Percentiles rank a stretch among this genome's conserved stretches.
These are phyloP conservation scores for Napeogenes inachia DNA, from an alignment of 2,888 invertebrate species.

Conservation along the genomic window DNA sequence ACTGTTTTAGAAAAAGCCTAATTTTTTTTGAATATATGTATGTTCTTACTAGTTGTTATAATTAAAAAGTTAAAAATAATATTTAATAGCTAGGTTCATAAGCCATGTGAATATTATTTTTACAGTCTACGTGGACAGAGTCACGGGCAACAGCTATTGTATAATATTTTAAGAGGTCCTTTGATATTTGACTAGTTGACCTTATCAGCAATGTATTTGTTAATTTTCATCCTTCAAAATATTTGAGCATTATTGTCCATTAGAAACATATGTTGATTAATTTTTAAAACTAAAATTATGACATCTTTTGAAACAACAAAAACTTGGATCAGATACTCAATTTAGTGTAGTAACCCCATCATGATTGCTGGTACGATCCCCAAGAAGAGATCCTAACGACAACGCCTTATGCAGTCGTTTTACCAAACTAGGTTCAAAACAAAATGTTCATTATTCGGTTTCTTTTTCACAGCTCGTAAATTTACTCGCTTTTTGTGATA, in stretches of 20 bases:
- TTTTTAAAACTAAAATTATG: neutral
- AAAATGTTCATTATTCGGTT: constrained; percentile 19
- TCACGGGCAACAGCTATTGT: no score
- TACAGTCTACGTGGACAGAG: no score
- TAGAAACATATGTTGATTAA: neutral
- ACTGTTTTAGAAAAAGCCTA: no score
- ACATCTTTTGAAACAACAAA: neutral
- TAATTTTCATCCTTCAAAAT: no score
- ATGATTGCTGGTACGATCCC: neutral
- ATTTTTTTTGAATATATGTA: no score
- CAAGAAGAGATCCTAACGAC: neutral
- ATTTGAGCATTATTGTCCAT: neutral
- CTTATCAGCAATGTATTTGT: no score
- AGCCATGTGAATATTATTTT: no score
- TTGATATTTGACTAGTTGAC: no score
- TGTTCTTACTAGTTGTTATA: no score
- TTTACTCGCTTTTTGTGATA: constrained; percentile 35
- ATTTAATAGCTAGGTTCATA: no score
- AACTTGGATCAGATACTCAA: neutral
- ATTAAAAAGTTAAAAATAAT: no score
- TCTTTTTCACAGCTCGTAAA: constrained; percentile 30
- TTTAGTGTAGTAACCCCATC: neutral
- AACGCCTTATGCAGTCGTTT: neutral
- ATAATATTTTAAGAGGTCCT: no score
- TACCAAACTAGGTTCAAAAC: constrained; percentile 9